Evolutionary conservation across 2,888 invertebrate species (phyloP), one percentile per base, ranked within the genome.

Genomic region (Lycophotia porphyrea): DNA sequence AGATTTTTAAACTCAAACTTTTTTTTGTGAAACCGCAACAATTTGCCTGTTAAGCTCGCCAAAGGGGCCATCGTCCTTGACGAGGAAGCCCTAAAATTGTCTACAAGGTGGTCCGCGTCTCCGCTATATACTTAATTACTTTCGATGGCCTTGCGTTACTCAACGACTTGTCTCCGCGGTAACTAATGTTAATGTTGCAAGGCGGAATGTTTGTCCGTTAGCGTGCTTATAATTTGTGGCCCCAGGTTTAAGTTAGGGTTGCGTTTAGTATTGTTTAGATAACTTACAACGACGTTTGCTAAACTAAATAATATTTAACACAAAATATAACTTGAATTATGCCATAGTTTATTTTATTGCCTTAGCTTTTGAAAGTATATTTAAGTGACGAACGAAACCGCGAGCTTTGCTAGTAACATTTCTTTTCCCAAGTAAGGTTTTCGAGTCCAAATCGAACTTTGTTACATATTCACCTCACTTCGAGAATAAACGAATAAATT

Each of bases 81-180:
- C 71, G 63, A 61, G 49, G 95, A 95, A 95, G 92, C 95, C 95
- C 90, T 93, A 92, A 90, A 91, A 90, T 85, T 90, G 88, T 90
- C 91, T 87, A 86, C 93, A 91, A 92, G 94, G 94, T 93, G 94
- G 93, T 93, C 93, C 74, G 80, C 88, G 82, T 81, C 55, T 47
- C 64, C 47, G 68, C 27, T 79, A 68, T 81, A 68, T 76, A 81
- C 85, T 88, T 92, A 93, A 93, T 93, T 92, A 94, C 93, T 93
- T 93, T 93, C 92, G 86, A 92, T 90, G 90, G 89, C 93, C 94
- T 93, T 92, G 91, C 76, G 81, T 84, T 87, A 85, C 88, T 83
- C 82, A 90, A 88, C 88, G 78, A 87, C 88, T 87, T 88, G 90
- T 89, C 90, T 89, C 78, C 85, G 76, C 76, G 75, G 87, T 90